Evolutionary conservation across 2,888 invertebrate species (phyloP).

Genomic region (Elegia similella): DNA sequence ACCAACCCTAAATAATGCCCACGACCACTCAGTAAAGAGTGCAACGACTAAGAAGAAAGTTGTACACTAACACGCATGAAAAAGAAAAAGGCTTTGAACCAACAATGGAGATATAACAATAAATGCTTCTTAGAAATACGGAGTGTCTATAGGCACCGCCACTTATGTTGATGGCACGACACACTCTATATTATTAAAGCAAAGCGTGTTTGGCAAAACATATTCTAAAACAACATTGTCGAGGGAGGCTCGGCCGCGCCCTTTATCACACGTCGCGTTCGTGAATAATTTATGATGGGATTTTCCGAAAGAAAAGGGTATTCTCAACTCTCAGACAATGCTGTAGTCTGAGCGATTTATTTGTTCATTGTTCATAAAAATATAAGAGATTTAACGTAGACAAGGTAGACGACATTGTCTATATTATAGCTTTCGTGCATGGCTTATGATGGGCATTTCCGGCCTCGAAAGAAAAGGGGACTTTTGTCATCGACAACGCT

Average conservation of each 20-base stretch:
- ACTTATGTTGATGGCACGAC: not conserved
- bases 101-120: too few species aligned
- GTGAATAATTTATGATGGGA: not conserved
- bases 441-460: not conserved
- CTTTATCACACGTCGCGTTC: not conserved
- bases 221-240: not conserved
- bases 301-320: not conserved
- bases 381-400: too few species aligned
- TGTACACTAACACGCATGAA: too few species aligned
- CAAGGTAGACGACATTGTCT: too few species aligned
- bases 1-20: too few species aligned
- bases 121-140: too few species aligned
- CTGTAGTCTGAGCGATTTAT: not conserved
- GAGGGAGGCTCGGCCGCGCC: not conserved
- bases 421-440: not conserved
- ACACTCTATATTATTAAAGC: not conserved
- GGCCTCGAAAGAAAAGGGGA: not conserved
- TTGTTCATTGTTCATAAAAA: too few species aligned
- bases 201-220: not conserved
- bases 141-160: too few species aligned
- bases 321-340: not conserved
- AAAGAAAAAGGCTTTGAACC: too few species aligned
- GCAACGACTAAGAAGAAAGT: too few species aligned
- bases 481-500: not conserved
- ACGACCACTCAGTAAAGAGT: too few species aligned